Evolutionary conservation across 2,113 vertebrate genomes (phyloP).

Genomic region (Sylvilagus bachmani): DNA sequence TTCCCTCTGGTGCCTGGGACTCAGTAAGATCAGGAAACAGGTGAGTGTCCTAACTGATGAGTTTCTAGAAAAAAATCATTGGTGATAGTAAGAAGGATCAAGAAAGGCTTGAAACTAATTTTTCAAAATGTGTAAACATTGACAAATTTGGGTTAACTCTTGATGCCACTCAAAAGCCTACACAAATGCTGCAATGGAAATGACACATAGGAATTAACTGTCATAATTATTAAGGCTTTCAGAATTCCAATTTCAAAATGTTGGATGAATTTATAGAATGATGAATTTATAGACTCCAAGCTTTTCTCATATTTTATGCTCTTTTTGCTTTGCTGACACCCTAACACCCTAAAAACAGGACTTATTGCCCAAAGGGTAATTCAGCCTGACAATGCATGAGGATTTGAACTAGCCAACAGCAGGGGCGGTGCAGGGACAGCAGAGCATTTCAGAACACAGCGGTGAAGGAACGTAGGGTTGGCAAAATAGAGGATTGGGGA

Average conservation of each 20-base stretch:
- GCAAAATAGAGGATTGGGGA: not conserved
- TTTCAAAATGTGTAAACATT: not conserved
- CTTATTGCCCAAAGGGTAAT: not conserved
- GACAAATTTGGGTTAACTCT: not conserved
- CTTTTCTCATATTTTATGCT: constrained; percentile 24
- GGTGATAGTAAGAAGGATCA: not conserved
- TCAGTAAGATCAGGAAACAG: not conserved
- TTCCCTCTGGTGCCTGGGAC: not conserved
- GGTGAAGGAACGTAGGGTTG: constrained; percentile 21
- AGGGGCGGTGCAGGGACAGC: not conserved
- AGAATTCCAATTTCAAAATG: constrained; percentile 23
- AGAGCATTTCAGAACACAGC: not conserved
- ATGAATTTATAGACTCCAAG: not conserved
- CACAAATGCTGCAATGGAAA: constrained; percentile 28
- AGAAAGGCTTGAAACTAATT: not conserved
- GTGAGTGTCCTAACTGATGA: not conserved
- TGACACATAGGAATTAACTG: not conserved
- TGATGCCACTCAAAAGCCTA: not conserved
- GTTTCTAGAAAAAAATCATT: not conserved
- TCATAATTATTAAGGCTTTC: not conserved
- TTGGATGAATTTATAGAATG: not conserved
- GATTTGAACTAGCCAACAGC: not conserved
- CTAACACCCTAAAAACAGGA: not conserved
- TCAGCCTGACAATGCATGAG: not conserved
- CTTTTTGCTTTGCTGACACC: not conserved